phyloP scores from a whole-genome alignment of 1,140 invertebrate species.

The Drosophila subobscura region DNA sequence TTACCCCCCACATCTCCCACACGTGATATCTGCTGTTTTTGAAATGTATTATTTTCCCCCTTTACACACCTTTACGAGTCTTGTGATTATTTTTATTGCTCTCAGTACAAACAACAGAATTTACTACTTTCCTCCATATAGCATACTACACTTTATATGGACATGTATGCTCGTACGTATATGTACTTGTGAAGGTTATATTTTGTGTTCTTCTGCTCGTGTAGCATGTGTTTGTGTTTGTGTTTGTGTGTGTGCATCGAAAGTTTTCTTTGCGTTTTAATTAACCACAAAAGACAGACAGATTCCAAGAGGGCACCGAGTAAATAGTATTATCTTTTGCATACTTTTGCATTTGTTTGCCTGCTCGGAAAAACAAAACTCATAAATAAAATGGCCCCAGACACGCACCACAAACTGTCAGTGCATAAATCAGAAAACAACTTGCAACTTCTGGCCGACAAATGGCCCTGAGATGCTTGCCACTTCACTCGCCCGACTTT shows the following conservation, averaged over 20 bases:
- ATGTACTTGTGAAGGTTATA: slow-evolving; percentile 5
- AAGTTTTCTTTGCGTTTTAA: slow-evolving; percentile 51
- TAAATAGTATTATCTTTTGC: slow-evolving; percentile 48
- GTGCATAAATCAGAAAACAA: slow-evolving; percentile 70
- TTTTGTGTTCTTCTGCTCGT: slow-evolving; percentile 4
- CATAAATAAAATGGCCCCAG: slow-evolving; percentile 63
- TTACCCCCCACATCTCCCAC: slow-evolving; percentile 16
- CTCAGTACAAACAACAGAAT: slow-evolving; percentile 43
- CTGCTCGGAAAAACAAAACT: slow-evolving; percentile 50
- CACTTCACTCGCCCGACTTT: neutral
- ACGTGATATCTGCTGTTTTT: slow-evolving; percentile 40
- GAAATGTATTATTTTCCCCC: slow-evolving; percentile 34
- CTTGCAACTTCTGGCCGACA: slow-evolving; percentile 55
- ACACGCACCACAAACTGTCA: slow-evolving; percentile 73
- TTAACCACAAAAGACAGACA: slow-evolving; percentile 46
- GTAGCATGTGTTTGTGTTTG: slow-evolving; percentile 8
- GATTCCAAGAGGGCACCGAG: slow-evolving; percentile 25
- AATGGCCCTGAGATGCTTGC: slow-evolving; percentile 36
- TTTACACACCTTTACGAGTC: slow-evolving; percentile 21
- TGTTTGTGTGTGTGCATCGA: slow-evolving; percentile 16
- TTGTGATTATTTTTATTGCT: slow-evolving; percentile 51
- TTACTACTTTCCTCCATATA: slow-evolving; percentile 49
- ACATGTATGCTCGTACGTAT: neutral
- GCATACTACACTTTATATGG: slow-evolving; percentile 11
- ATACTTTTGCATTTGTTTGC: slow-evolving; percentile 44